phyloP scores from a whole-genome alignment of 1,140 invertebrate species.

The Caenorhabditis latens region DNA sequence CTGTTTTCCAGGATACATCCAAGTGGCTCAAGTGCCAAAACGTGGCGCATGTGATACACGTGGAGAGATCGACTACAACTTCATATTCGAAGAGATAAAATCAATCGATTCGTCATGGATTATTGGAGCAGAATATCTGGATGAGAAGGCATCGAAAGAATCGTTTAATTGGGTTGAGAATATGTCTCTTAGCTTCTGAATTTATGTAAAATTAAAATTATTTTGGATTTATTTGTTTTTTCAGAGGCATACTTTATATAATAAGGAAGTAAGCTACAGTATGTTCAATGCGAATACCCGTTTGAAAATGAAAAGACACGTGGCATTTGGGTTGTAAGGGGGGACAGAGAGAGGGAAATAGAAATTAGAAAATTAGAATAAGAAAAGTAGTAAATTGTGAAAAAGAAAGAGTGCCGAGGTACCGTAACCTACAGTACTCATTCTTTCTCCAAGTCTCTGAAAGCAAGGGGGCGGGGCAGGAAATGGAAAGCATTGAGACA shows the following conservation, averaged over 20 bases:
- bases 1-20: constrained; percentile 51
- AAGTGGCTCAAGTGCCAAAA: constrained; percentile 55
- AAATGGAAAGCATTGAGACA: neutral
- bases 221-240: neutral
- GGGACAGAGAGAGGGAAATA: neutral
- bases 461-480: neutral
- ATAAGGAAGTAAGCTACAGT: constrained; percentile 9
- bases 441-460: too few species aligned
- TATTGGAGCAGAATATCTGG: constrained; percentile 36
- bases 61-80: constrained; percentile 31
- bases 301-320: neutral
- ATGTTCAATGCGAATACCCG: constrained; percentile 16
- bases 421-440: too few species aligned
- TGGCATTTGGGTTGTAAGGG: neutral
- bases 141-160: neutral
- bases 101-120: neutral
- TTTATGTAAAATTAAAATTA: neutral
- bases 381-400: neutral
- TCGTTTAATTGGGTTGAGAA: constrained; percentile 27
- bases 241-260: neutral
- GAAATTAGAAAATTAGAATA: too few species aligned
- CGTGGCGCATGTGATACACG: constrained; percentile 1
- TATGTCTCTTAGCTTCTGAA: constrained; percentile 1
- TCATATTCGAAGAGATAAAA: constrained; percentile 19
- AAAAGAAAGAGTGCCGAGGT: too few species aligned